Evolutionary conservation across 1,140 invertebrate species (phyloP).

Genomic region (Onthophagus taurus): DNA sequence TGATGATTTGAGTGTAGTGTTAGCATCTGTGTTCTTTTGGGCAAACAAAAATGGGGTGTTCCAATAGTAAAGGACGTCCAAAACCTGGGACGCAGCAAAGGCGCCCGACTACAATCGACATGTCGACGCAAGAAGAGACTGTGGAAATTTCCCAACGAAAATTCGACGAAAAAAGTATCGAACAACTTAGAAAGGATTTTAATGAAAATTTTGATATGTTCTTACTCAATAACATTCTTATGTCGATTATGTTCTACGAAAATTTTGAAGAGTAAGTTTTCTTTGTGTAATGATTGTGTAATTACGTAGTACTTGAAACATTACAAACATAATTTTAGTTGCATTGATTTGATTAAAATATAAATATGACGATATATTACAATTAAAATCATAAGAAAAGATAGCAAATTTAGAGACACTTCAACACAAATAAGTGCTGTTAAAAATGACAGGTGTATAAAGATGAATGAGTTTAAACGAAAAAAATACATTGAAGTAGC

Average conservation of each 20-base stretch:
- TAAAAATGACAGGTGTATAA: too few relatives aligned
- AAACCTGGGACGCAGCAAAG: not conserved
- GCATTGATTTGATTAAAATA: too few relatives aligned
- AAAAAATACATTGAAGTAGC: too few relatives aligned
- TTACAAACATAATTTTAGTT: too few relatives aligned
- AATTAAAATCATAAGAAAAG: too few relatives aligned
- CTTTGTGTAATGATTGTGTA: constrained; percentile 6
- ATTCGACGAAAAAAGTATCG: constrained; percentile 41
- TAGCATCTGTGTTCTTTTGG: not conserved
- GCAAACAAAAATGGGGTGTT: not conserved
- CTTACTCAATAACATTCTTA: constrained; percentile 64
- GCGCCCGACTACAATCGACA: not conserved
- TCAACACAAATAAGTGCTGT: too few relatives aligned
- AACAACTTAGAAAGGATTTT: constrained; percentile 48
- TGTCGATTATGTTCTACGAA: constrained; percentile 66
- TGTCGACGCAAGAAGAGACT: not conserved
- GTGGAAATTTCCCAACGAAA: constrained; percentile 21
- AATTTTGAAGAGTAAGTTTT: constrained; percentile 61
- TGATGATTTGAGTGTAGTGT: not conserved
- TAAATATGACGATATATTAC: too few relatives aligned
- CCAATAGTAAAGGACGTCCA: not conserved
- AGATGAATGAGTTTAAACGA: too few relatives aligned
- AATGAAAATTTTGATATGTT: constrained; percentile 54
- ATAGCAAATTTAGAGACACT: too few relatives aligned
- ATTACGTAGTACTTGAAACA: too few relatives aligned